Evolutionary conservation across 2,888 invertebrate species (phyloP), one percentile per base, ranked within the genome.

Genomic region (Parnassius smintheus): DNA sequence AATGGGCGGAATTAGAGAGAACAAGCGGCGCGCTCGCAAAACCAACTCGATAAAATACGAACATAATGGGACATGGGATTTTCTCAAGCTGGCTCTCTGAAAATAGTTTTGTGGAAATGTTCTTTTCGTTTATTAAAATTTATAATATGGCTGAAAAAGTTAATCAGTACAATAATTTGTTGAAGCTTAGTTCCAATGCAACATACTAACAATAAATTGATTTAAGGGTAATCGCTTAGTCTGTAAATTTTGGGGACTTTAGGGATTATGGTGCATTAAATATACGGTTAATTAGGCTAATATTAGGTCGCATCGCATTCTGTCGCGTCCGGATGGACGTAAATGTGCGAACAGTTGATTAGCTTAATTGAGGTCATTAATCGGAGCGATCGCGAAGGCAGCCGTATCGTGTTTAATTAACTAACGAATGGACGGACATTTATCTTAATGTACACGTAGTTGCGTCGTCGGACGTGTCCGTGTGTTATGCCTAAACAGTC

Each of bases 341-440:
- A 85, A 85, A 87, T 89, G 82, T 81, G 83, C 85, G 72, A 83
- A 77, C 77, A 82, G 83, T 83, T 87, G 87, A 88, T 89, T 88
- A 87, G 80, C 81, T 82, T 89, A 86, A 89, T 89, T 85, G 85
- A 84, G 80, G 81, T 82, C 86, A 85, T 90, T 88, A 88, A 87
- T 86, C 81, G 85, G 72, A 72, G 75, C 79, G 80, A 85, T 85
- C 83, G 81, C 81, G 78, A 79, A 78, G 78, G 82, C 80, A 77
- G 72, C 76, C 81, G 84, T 88, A 88, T 87, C 88, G 85, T 83
- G 87, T 88, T 90, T 89, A 89, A 91, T 91, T 91, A 88, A 90
- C 83, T 85, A 88, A 89, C 85, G 85, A 88, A 84, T 81, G 80
- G 81, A 80, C 80, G 75, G 79, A 80, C 81, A 80, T 80, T 79